Evolutionary conservation across 2,888 invertebrate species (phyloP), one percentile per base, ranked within the genome.

Genomic region (Andrena chrysosceles): DNA sequence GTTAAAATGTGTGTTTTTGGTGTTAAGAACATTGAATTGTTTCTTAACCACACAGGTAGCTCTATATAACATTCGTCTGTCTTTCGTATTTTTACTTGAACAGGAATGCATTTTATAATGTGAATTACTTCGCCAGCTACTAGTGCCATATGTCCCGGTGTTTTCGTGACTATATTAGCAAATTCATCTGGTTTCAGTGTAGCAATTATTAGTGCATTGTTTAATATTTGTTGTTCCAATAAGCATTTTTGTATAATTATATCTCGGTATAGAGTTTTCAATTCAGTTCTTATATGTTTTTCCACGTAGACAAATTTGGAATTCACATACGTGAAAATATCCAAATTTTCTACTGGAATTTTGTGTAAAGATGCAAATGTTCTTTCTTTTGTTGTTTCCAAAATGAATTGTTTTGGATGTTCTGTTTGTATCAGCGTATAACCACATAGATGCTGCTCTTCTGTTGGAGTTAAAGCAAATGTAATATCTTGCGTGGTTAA

Each of bases 91-190:
- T 2, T 13, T 7, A 20, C 31, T 8, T 49, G 8, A 0, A 75
- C 68, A 8, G 75, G 68, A 6, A 68, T 33, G 42, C 75, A 68
- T 31, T 68, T 67, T 2, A 75, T 23, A 4, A 68, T 5, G 2
- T 75, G 49, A 1, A 75, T 35, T 8, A 68, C 67, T 54, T 64
- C 69, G 5, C 69, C 69, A 4, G 69, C 35, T 1, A 8, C 2
- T 1, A 42, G 4, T 23, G 35, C 69, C 69, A 69, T 76, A 63
- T 69, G 42, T 5, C n/a, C n/a, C n/a, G n/a, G n/a, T n/a, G n/a
- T n/a, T n/a, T n/a, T n/a, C n/a, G n/a, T n/a, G n/a, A n/a, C n/a
- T n/a, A n/a, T n/a, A n/a, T n/a, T n/a, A n/a, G n/a, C n/a, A n/a
- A n/a, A n/a, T n/a, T n/a, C n/a, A n/a, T n/a, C n/a, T n/a, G n/a